These are phyloP conservation scores for human (Homo sapiens) DNA, from an alignment of 2,113 vertebrate species.

Conservation along the genomic window GRCh38 chr7:115447001-115447500, in stretches of 20 bases:
- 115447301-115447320: neutral
- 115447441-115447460: neutral
- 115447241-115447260: neutral
- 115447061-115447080: neutral
- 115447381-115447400: neutral
- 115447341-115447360: neutral
- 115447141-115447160: neutral
- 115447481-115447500: conserved; percentile 3
- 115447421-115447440: neutral
- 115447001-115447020: neutral
- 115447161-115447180: neutral
- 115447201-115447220: neutral
- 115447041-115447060: neutral
- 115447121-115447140: neutral
- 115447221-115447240: neutral
- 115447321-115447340: neutral
- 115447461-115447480: neutral
- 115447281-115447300: neutral
- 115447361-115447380: no score
- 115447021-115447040: neutral
- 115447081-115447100: neutral
- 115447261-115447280: neutral
- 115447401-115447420: neutral
- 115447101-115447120: neutral
- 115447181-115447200: neutral